Evolutionary conservation across 2,113 vertebrate species (phyloP).

Genomic region (Rousettus leschenaultii): DNA sequence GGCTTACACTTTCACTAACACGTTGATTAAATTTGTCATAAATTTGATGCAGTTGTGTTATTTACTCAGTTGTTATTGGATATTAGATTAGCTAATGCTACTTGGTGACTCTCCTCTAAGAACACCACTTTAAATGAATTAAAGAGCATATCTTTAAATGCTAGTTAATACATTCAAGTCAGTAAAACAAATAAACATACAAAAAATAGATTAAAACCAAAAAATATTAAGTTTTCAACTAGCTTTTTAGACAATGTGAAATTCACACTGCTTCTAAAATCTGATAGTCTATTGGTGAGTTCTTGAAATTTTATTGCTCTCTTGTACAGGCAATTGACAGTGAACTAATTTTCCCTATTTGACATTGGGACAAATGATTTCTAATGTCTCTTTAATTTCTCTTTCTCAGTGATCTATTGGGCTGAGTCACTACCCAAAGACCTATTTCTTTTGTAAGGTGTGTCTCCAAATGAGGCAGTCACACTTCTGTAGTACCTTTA

Average conservation of each 20-base stretch:
- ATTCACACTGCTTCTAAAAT: conserved; percentile 5
- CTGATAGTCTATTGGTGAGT: not conserved
- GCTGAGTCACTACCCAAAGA: not conserved
- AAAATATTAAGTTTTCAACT: not conserved
- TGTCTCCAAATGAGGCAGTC: not conserved
- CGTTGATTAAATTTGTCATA: not conserved
- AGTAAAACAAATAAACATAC: not conserved
- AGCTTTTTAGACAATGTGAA: not conserved
- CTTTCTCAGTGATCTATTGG: not conserved
- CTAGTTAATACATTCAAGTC: not conserved
- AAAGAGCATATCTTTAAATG: not conserved
- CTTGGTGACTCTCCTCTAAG: not conserved
- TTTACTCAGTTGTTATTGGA: not conserved
- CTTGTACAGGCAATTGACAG: not conserved
- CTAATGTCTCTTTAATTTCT: not conserved
- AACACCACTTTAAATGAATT: not conserved
- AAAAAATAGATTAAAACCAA: not conserved
- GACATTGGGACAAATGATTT: not conserved
- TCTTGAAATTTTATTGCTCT: not conserved
- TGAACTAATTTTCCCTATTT: not conserved
- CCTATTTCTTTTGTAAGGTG: not conserved
- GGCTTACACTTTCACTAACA: not conserved
- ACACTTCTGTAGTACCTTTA: not conserved
- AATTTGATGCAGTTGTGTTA: not conserved
- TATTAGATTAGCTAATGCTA: not conserved